Conservation (phyloP, 1,140 invertebrate genomes). For the Penaeus japonicus region DNA sequence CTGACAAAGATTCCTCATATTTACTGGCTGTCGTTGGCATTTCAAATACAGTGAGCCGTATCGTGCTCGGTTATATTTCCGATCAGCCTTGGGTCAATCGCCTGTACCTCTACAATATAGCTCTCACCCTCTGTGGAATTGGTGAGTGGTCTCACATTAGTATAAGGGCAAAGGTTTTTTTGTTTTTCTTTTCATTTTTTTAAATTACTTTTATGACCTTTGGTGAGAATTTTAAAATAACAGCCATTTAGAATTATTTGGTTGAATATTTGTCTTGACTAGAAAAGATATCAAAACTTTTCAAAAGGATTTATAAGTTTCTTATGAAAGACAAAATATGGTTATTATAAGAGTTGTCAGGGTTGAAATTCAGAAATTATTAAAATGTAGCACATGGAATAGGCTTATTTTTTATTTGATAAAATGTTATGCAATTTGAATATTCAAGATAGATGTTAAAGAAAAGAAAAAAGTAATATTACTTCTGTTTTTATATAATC, state of each 20-base stretch:
- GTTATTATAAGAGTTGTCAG: too few species aligned
- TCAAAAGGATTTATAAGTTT: too few species aligned
- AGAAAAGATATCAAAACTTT: too few species aligned
- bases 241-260: too few species aligned
- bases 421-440: background rate
- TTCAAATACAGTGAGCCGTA: conserved; percentile 86
- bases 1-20: conserved; percentile 70
- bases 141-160: conserved; percentile 70
- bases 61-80: conserved; percentile 83
- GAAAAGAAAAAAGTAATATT: background rate
- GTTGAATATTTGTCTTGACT: too few species aligned
- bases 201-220: too few species aligned
- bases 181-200: conserved; percentile 61
- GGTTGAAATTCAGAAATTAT: too few species aligned
- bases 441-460: too few species aligned
- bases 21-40: conserved; percentile 83
- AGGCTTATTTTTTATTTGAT: background rate
- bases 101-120: conserved; percentile 86
- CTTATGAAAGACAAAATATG: too few species aligned
- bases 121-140: conserved; percentile 83
- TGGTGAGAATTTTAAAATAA: too few species aligned
- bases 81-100: conserved; percentile 89
- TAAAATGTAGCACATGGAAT: too few species aligned
- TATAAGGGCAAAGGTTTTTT: conserved; percentile 57
- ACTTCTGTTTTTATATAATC: background rate